Evolutionary conservation across 2,888 invertebrate species (phyloP).

Genomic region (Eilema caniola): DNA sequence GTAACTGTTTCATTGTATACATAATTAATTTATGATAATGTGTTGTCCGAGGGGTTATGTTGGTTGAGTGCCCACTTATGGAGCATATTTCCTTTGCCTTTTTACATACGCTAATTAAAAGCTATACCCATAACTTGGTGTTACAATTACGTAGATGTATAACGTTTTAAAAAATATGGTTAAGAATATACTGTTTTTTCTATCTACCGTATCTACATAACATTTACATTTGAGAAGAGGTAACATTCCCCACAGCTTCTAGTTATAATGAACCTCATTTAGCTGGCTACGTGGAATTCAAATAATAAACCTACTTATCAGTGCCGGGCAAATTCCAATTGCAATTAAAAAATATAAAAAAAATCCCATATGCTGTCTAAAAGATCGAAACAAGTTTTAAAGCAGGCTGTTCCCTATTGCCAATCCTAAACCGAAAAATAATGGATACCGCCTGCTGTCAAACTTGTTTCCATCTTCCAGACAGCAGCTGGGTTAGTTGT

Average conservation of each 20-base stretch:
- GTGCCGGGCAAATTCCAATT: no score
- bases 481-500: no score
- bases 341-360: no score
- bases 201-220: not conserved
- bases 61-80: conserved; percentile 62
- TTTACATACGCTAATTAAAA: conserved; percentile 40
- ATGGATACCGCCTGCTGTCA: no score
- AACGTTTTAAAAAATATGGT: not conserved
- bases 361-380: no score
- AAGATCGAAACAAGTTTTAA: no score
- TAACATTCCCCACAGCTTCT: not conserved
- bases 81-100: conserved; percentile 45
- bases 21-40: conserved; percentile 76
- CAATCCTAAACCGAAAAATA: no score
- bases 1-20: conserved; percentile 62
- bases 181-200: not conserved
- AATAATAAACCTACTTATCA: no score
- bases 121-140: not conserved
- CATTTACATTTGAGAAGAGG: not conserved
- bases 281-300: no score
- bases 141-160: not conserved
- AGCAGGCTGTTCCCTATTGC: no score
- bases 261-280: no score
- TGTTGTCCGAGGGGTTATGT: conserved; percentile 57
- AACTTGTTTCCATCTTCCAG: no score